Conservation (phyloP, 2,888 invertebrate genomes). For the Tortrix viridana region DNA sequence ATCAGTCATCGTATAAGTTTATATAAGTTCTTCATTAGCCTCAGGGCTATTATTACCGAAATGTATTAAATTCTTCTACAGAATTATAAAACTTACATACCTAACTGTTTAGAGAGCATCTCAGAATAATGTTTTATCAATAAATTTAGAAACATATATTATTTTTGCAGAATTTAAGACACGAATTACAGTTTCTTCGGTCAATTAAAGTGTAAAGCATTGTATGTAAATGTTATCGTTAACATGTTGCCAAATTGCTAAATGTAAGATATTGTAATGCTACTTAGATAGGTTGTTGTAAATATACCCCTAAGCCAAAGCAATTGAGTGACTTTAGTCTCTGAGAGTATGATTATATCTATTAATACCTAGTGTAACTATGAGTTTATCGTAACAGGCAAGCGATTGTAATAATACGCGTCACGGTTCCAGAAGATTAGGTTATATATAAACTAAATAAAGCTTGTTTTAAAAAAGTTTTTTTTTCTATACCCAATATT, state of each 20-base stretch:
- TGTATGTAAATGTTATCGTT: slow-evolving; percentile 74
- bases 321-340: slow-evolving; percentile 69
- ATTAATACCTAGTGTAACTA: slow-evolving; percentile 56
- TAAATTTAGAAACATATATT: not conserved
- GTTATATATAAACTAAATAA: slow-evolving; percentile 69
- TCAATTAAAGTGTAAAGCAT: slow-evolving; percentile 73
- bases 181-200: slow-evolving; percentile 61
- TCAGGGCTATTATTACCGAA: not conserved
- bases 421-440: slow-evolving; percentile 68
- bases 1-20: too few relatives aligned
- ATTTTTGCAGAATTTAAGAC: slow-evolving; percentile 11
- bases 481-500: slow-evolving; percentile 47
- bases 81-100: too few relatives aligned
- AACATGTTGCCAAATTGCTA: slow-evolving; percentile 80
- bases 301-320: slow-evolving; percentile 75
- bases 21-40: not conserved
- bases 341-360: slow-evolving; percentile 58
- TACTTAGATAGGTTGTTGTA: slow-evolving; percentile 75
- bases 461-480: slow-evolving; percentile 77
- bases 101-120: too few relatives aligned
- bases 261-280: slow-evolving; percentile 64
- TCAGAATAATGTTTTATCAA: not conserved
- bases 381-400: slow-evolving; percentile 52
- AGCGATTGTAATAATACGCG: slow-evolving; percentile 62
- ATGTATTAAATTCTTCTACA: too few relatives aligned